Evolutionary conservation across 2,113 vertebrate genomes (phyloP), one percentile per base, ranked within the genome.

Genomic region (Tragelaphus buxtoni): DNA sequence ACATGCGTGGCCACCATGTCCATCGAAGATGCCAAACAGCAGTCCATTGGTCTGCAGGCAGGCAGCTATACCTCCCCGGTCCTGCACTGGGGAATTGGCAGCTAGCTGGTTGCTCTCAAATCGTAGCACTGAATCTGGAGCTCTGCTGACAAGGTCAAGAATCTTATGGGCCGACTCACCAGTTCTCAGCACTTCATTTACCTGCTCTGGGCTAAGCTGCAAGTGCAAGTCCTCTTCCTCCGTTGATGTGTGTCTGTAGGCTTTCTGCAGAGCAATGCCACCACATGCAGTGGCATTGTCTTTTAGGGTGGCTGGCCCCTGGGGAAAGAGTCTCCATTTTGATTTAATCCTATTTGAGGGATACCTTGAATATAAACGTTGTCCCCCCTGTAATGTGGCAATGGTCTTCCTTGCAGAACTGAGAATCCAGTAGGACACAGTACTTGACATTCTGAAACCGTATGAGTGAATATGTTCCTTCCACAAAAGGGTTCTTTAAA

Each of bases 21-120:
- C 99, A 1, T 99, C 99, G 1, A 99, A 99, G 90, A 99, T 98
- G 0, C 99, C 99, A 47, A 99, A 99, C 97, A 99, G 98, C 98
- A 99, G 99, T n/a, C 99, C 99, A 2, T 98, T 99, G 18, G 99
- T 99, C 98, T 99, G 99, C 90, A 99, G 95, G 98, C 99, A 99
- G 13, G 99, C 99, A 81, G 99, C 99, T 9, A 99, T 98, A 47
- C 99, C 99, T 55, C 99, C 98, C 20, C 99, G 99, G 98, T 99
- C 99, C 97, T 99, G 99, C 32, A 99, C 99, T 0, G 99, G 99
- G 28, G 98, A 98, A 97, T 99, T 99, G 60, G 99, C 99, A 35
- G 99, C 98, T 94, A 99, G 90, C 80, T 99, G 99, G 98, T 99
- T 99, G 96, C 99, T 99, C 86, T 99, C 99, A 97, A 99, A 99